Conservation (phyloP, 1,140 invertebrate species). For the Phortica variegata region DNA sequence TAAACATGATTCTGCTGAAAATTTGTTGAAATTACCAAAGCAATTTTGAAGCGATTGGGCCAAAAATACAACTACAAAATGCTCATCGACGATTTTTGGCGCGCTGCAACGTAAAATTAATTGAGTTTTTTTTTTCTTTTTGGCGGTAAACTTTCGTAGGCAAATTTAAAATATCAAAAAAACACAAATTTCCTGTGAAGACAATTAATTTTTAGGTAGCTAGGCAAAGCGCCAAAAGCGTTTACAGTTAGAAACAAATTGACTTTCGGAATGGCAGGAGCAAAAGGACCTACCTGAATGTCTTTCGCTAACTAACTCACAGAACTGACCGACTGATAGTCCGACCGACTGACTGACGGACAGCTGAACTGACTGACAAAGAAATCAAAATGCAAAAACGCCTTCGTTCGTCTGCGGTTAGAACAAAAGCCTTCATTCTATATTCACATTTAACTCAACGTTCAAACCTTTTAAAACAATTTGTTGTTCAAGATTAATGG, state of each 20-base stretch:
- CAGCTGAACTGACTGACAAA: conserved; percentile 26
- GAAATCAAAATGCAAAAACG: background rate
- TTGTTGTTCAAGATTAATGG: conserved; percentile 46
- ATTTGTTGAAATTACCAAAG: conserved; percentile 37
- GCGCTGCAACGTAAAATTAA: conserved; percentile 39
- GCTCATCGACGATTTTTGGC: background rate
- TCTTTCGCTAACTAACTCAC: too few relatives aligned
- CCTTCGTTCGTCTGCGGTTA: conserved; percentile 3
- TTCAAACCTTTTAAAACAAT: conserved; percentile 26
- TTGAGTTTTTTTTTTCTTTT: too few relatives aligned
- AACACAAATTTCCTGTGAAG: conserved; percentile 38
- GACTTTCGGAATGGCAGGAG: conserved; percentile 25
- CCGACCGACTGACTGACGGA: background rate
- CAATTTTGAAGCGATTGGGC: too few relatives aligned
- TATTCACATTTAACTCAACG: background rate
- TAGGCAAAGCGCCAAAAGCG: conserved; percentile 24
- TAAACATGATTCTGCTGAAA: conserved; percentile 29
- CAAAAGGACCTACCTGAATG: too few relatives aligned
- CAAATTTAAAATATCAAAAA: conserved; percentile 38
- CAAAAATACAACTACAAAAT: too few relatives aligned
- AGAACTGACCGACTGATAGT: too few relatives aligned
- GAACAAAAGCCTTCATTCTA: conserved; percentile 5
- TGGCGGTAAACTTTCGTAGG: conserved; percentile 28
- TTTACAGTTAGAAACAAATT: conserved; percentile 46
- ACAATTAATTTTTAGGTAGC: conserved; percentile 33